Conservation (phyloP, 1,140 invertebrate species). For the Aphidius gifuensis region DNA sequence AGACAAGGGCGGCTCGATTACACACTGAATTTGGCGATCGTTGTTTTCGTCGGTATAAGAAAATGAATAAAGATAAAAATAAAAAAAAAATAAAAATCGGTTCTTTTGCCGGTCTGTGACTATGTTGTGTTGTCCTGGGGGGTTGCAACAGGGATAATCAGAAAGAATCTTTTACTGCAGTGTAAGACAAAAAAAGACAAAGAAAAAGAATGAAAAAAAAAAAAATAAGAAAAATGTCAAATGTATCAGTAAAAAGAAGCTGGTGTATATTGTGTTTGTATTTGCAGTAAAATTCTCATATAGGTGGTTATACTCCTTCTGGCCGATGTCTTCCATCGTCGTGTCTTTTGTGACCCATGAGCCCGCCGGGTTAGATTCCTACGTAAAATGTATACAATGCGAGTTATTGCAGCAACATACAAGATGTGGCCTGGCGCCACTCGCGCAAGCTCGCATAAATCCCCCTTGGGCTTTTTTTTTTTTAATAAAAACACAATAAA, state of each 20-base stretch:
- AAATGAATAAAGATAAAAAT: neutral
- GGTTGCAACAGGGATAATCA: no score
- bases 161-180: no score
- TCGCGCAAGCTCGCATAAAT: slow-evolving; percentile 41
- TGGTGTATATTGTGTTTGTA: slow-evolving; percentile 17
- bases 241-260: neutral
- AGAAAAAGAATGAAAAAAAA: no score
- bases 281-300: slow-evolving; percentile 10
- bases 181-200: no score
- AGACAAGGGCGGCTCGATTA: slow-evolving; percentile 23
- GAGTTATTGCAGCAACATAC: slow-evolving; percentile 44
- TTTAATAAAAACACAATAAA: neutral
- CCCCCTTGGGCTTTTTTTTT: slow-evolving; percentile 18
- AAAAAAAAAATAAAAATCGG: no score
- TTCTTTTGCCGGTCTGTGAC: no score
- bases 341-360: slow-evolving; percentile 38
- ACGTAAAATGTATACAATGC: slow-evolving; percentile 45
- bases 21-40: slow-evolving; percentile 3
- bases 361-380: slow-evolving; percentile 49
- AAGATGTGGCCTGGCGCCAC: slow-evolving; percentile 32
- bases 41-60: slow-evolving; percentile 9
- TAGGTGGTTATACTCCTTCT: no score
- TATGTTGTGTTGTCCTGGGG: no score
- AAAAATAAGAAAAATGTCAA: no score
- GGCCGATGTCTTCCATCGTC: slow-evolving; percentile 22